phyloP scores from a whole-genome alignment of 2,888 invertebrate genomes.

The Hyposoter didymator region DNA sequence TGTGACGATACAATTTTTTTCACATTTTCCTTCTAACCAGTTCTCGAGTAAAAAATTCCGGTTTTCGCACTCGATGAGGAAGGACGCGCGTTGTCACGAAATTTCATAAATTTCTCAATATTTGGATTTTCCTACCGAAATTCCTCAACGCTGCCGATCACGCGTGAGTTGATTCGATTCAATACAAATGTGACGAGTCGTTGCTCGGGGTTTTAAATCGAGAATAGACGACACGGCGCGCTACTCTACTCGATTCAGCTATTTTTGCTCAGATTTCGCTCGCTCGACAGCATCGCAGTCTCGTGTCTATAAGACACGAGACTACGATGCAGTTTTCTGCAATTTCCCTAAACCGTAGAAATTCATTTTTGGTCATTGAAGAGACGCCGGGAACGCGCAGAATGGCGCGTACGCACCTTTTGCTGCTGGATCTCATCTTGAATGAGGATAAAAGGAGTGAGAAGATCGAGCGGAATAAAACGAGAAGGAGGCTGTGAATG shows the following conservation, averaged over 20 bases:
- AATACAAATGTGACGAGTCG: neutral
- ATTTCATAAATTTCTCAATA: too few relatives aligned
- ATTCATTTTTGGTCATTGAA: neutral
- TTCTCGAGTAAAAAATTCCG: too few relatives aligned
- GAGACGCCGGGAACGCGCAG: neutral
- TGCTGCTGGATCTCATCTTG: neutral
- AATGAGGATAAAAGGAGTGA: constrained; percentile 35
- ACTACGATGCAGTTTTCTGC: neutral
- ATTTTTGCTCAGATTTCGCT: neutral
- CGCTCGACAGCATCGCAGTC: neutral
- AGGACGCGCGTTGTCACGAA: too few relatives aligned
- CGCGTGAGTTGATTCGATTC: neutral
- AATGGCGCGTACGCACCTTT: neutral
- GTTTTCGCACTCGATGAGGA: too few relatives aligned
- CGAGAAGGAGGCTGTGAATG: neutral
- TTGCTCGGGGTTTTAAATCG: neutral
- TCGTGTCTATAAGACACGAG: neutral
- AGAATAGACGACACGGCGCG: constrained; percentile 1
- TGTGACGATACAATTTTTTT: too few relatives aligned
- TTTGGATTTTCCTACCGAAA: too few relatives aligned
- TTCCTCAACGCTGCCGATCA: neutral
- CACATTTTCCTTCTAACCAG: too few relatives aligned
- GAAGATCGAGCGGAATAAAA: constrained; percentile 35
- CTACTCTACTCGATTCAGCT: constrained; percentile 1
- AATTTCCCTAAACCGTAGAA: neutral